Base-by-base conservation (phyloP, 2,797 vertebrate species). In the Alauda arvensis region DNA sequence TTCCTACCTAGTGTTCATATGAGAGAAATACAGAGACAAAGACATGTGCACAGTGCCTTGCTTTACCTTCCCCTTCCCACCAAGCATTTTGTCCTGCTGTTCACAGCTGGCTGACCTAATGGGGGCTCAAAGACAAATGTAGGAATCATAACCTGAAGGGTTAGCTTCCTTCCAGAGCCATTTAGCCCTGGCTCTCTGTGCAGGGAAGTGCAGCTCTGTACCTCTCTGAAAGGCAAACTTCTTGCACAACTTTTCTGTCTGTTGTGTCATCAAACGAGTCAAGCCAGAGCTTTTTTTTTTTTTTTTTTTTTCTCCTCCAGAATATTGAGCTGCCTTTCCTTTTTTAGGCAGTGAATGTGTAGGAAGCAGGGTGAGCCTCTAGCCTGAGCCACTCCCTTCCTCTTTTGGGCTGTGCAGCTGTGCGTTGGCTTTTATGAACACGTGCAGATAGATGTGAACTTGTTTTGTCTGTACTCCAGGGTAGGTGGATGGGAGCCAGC, bases 31-130 rank as follows among this genome's bases (percentile, higher is more conserved):
- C 7, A 29, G 46, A 90, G 42, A 56, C 82, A 90, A 86, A 93
- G 82, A 92, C 43, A 93, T 70, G 43, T 42, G 29, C 75, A 84
- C 39, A 78, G 85, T 84, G 83, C 84, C 49, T 83, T 88, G 29
- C 33, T 80, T 94, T 90, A 39, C 28, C 87, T 87, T 85, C 21
- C 29, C 66, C 57, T 42, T 87, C 51, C 23, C 3, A 37, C 42
- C 65, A 61, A 87, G 17, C 48, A 84, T 85, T 92, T 81, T 75
- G 66, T 92, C 63, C 66, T 93, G 67, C 81, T 79, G 92, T 85
- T 94, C 77, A 59, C 91, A 94, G 52, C 91, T 96, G 93, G 85
- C 85, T 96, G 94, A 96, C 89, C 82, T 89, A 89, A 43, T n/a
- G 2, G 37, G 52, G 65, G 31, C 53, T 79, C 63, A 49, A 59